Evolutionary conservation across 2,113 vertebrate species (phyloP), one percentile per base, ranked within the genome.

Genomic region (Cheirogaleus medius): DNA sequence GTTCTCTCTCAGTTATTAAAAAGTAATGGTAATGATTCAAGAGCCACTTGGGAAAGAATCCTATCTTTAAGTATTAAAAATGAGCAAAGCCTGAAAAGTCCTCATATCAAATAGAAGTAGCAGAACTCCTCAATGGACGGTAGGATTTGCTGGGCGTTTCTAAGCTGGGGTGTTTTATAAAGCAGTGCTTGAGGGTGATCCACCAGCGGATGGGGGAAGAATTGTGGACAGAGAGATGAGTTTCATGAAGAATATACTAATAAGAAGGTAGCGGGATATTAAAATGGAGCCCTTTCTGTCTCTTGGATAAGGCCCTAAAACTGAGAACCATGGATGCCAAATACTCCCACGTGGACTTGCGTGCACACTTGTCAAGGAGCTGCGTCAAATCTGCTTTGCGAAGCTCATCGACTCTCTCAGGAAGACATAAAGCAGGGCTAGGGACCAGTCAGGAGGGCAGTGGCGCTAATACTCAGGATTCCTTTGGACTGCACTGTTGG

Each of bases 1-100:
- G 69, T 94, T 94, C 80, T 96, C 66, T 88, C 87, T 73, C 91
- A 76, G 47, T 97, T 98, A 97, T 97, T 97, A 96, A 97, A 93
- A 97, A 97, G 42, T 92, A 97, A 93, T 93, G 74, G 39, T 95
- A 95, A 90, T 95, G 91, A 98, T 84, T 97, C 85, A 92, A 92
- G 76, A 97, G 29, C 80, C 97, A 87, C 87, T 97, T 97, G 95
- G 93, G 92, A 92, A 94, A 93, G 34, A 34, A 87, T 87, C 32
- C 54, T 90, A 39, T 77, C 81, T 97, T 94, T 95, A 95, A 96
- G 68, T 63, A 93, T 93, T 93, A 90, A 91, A 93, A 80, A 87
- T 78, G 80, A 97, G 34, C 58, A 5, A 5, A 90, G 7, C 9
- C 49, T 78, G 39, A 91, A 86, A 93, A 58, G 37, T 69, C 37